Percentiles rank a stretch among this genome's conserved stretches.
These are phyloP conservation scores for Fratercula arctica DNA, from an alignment of 2,797 vertebrate species.

Conservation along the genomic window DNA sequence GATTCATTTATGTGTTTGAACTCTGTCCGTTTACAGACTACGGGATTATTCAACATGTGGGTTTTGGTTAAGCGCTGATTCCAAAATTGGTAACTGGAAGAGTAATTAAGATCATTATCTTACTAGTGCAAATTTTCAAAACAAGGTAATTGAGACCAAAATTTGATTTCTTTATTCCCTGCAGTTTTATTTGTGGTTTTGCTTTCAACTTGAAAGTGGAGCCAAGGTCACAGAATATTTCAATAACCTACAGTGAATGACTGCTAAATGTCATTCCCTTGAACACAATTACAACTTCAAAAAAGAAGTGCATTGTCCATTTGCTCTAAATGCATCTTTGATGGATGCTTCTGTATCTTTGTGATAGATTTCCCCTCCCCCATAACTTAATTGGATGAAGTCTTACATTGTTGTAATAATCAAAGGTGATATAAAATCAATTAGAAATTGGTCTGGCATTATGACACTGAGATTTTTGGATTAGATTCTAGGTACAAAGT, in stretches of 20 bases:
- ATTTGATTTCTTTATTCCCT: conserved; percentile 23
- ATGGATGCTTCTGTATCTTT: conserved; percentile 39
- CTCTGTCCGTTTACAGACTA: neutral
- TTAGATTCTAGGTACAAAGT: conserved; percentile 4
- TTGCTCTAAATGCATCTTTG: conserved; percentile 61
- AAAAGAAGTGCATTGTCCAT: conserved; percentile 10
- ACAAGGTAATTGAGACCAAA: neutral
- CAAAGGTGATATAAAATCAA: conserved; percentile 67
- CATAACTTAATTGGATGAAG: conserved; percentile 39
- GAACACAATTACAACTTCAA: conserved; percentile 29
- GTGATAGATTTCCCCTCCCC: neutral
- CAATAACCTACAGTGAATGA: neutral
- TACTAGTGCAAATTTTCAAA: neutral
- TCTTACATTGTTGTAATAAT: conserved; percentile 47
- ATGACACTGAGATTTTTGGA: conserved; percentile 22
- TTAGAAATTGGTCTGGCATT: conserved; percentile 29
- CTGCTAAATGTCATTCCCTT: conserved; percentile 45
- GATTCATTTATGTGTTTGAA: neutral
- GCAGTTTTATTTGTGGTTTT: conserved; percentile 33
- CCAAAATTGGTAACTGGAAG: conserved; percentile 20
- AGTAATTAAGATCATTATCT: conserved; percentile 19
- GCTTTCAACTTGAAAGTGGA: conserved; percentile 20
- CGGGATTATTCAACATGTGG: neutral
- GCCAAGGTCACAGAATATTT: conserved; percentile 48
- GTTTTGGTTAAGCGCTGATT: neutral